Conservation (phyloP, 2,113 vertebrate species). For the Aspidoscelis tigris region DNA sequence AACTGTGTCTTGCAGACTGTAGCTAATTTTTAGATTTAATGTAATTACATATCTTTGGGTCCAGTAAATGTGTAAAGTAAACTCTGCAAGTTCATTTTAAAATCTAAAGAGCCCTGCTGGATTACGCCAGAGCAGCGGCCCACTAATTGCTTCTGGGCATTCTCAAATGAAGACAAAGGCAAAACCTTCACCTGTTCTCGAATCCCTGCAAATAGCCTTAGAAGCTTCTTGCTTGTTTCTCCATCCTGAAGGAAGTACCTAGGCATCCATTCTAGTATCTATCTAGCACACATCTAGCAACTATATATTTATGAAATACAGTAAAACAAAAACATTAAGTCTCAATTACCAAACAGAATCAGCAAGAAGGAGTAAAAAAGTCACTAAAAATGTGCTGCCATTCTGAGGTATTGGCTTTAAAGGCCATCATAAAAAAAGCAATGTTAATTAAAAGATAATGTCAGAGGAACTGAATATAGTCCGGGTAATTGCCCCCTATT, state of each 20-base stretch:
- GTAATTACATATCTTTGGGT: no score
- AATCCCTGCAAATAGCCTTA: no score
- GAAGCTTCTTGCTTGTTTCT: no score
- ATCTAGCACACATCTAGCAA: background rate
- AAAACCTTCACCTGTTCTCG: no score
- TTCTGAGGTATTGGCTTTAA: conserved; percentile 18
- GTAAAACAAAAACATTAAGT: background rate
- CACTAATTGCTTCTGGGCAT: no score
- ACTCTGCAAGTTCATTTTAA: conserved; percentile 12
- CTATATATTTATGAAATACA: background rate
- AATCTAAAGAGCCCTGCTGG: background rate
- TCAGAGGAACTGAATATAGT: conserved; percentile 53
- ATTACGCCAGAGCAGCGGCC: no score
- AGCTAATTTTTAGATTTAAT: background rate
- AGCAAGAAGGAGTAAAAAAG: conserved; percentile 18
- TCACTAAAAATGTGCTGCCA: conserved; percentile 3
- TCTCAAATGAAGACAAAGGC: no score
- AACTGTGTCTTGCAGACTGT: no score
- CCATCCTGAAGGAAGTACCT: no score
- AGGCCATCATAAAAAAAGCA: conserved; percentile 47
- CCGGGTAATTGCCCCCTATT: conserved; percentile 32
- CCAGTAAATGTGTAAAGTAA: background rate
- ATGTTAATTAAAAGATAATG: conserved; percentile 68
- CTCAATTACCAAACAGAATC: conserved; percentile 29
- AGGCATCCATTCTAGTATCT: no score